These are phyloP conservation scores for Pyrgus malvae DNA, from an alignment of 2,888 invertebrate genomes.

Conservation along the genomic window DNA sequence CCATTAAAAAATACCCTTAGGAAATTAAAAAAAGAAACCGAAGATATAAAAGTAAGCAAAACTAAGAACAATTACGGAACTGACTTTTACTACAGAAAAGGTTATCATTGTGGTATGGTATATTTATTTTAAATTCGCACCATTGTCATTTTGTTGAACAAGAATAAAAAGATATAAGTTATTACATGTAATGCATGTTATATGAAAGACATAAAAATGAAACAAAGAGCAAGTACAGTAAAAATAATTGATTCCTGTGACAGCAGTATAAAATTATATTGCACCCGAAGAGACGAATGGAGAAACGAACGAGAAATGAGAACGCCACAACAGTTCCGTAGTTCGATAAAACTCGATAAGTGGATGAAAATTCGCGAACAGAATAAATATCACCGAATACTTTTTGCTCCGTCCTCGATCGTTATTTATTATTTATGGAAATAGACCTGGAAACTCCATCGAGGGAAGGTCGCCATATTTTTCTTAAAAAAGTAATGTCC, in stretches of 20 bases:
- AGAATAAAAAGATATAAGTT: no score
- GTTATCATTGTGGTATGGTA: no score
- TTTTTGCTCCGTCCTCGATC: conserved; percentile 70
- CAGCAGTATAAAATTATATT: conserved; percentile 37
- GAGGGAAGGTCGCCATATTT: conserved; percentile 77
- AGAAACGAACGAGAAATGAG: conserved; percentile 24
- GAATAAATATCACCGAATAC: conserved; percentile 73
- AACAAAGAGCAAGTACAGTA: conserved; percentile 15
- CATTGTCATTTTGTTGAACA: no score
- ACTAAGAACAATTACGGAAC: no score
- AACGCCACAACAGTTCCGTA: conserved; percentile 31
- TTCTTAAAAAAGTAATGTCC: conserved; percentile 77
- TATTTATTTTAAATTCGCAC: no score
- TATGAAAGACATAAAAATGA: conserved; percentile 5
- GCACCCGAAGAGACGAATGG: conserved; percentile 22
- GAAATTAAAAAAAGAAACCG: no score
- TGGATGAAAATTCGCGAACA: conserved; percentile 72
- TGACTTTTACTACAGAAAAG: no score
- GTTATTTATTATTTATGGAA: conserved; percentile 81
- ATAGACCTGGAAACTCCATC: conserved; percentile 74
- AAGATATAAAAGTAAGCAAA: no score
- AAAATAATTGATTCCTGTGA: conserved; percentile 43
- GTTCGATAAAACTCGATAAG: conserved; percentile 61
- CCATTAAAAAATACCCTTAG: no score
- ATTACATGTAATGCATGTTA: background rate